phyloP scores from a whole-genome alignment of 2,113 vertebrate genomes.

The Epinephelus fuscoguttatus region DNA sequence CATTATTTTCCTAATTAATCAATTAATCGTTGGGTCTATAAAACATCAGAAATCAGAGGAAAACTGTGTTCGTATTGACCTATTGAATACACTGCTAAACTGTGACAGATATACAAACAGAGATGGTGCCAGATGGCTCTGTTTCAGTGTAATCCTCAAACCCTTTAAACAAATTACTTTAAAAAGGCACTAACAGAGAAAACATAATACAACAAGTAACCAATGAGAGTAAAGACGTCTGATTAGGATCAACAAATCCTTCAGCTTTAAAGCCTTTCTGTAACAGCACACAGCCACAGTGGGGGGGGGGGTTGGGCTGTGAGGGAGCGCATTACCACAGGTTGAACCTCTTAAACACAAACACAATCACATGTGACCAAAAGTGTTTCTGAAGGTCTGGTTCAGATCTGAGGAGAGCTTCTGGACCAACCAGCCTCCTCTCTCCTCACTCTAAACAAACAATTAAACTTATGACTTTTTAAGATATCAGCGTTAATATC shows the following conservation, averaged over 20 bases:
- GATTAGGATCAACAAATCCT: conserved; percentile 63
- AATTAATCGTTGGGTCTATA: neutral
- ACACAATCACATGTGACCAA: conserved; percentile 23
- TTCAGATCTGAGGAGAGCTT: conserved; percentile 6
- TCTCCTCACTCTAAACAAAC: neutral
- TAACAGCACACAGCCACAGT: neutral
- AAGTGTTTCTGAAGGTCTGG: conserved; percentile 32
- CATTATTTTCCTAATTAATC: no score
- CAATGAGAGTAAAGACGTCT: conserved; percentile 65
- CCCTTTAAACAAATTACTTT: conserved; percentile 56
- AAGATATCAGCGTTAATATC: neutral
- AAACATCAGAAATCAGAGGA: neutral
- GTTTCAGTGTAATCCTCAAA: conserved; percentile 42
- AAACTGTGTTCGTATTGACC: neutral
- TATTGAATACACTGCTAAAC: neutral
- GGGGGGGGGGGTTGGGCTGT: conserved; percentile 36
- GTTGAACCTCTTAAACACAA: conserved; percentile 20
- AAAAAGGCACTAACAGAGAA: conserved; percentile 32
- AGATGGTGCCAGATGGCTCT: conserved; percentile 45
- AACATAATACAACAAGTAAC: conserved; percentile 27
- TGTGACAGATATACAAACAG: neutral
- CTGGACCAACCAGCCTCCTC: neutral
- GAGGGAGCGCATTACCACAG: conserved; percentile 5
- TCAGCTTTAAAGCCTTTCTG: conserved; percentile 44
- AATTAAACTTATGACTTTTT: no score